A percentile compares a stretch with the other conserved stretches of the same genome.
Evolutionary conservation across 2,888 invertebrate species (phyloP).

Genomic region (Herminia tarsipennalis): DNA sequence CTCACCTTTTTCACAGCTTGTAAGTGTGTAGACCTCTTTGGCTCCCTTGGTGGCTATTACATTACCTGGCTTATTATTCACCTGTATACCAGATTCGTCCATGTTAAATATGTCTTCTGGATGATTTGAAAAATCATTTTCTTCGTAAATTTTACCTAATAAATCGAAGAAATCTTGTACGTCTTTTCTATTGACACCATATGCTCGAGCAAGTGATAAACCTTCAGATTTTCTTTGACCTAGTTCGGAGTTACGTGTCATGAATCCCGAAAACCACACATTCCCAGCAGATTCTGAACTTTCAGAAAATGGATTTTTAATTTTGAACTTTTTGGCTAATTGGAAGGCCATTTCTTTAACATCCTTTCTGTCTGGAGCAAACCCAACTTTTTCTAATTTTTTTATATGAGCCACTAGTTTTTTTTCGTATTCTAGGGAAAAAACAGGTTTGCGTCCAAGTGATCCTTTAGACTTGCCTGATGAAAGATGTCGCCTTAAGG

Average conservation of each 20-base stretch:
- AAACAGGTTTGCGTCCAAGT: not conserved
- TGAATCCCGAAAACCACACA: constrained; percentile 18
- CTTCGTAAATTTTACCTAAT: constrained; percentile 25
- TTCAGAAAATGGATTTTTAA: constrained; percentile 15
- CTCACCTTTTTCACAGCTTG: constrained; percentile 36
- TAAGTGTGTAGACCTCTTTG: constrained; percentile 27
- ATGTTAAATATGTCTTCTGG: constrained; percentile 55
- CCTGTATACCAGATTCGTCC: constrained; percentile 58
- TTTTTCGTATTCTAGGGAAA: not conserved
- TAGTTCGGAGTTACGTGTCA: not conserved
- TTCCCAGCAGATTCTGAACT: constrained; percentile 9
- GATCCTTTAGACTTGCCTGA: not conserved
- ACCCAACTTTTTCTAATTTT: constrained; percentile 8
- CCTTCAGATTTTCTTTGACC: constrained; percentile 45
- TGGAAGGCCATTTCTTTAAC: constrained; percentile 23
- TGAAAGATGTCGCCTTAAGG: not conserved
- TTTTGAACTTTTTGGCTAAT: constrained; percentile 15
- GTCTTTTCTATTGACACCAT: constrained; percentile 43
- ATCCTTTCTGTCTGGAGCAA: constrained; percentile 17
- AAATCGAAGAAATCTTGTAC: constrained; percentile 42
- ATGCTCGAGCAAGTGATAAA: constrained; percentile 40
- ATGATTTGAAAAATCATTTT: constrained; percentile 43
- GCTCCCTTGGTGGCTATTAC: constrained; percentile 54
- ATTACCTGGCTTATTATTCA: constrained; percentile 54
- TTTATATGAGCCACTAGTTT: constrained; percentile 2